Percentiles rank a stretch among this genome's conserved stretches.
Evolutionary conservation across 2,113 vertebrate species (phyloP).

Genomic region (Anarhynchus alexandrinus): DNA sequence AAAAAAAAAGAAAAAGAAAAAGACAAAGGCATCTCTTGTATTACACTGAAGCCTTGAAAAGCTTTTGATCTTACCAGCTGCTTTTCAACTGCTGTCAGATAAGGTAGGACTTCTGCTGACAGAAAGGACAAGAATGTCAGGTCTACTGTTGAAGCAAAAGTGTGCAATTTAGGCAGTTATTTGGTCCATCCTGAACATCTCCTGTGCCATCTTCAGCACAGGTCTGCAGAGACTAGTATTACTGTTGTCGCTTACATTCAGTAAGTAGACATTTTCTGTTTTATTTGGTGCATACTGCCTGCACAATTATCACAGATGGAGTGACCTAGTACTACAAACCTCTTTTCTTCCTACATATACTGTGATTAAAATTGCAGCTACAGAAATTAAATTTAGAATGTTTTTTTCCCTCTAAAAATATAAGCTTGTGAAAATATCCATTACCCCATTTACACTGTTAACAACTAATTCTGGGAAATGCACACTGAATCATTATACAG

Average conservation of each 20-base stretch:
- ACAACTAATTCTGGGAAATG: not conserved
- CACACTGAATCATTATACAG: not conserved
- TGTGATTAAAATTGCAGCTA: not conserved
- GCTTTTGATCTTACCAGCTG: not conserved
- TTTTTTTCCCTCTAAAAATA: not conserved
- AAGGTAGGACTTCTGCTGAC: not conserved
- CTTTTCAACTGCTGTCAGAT: not conserved
- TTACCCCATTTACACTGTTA: not conserved
- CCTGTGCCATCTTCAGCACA: not conserved
- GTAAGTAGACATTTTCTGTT: not conserved
- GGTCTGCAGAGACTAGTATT: not conserved
- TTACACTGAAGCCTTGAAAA: not conserved
- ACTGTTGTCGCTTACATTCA: not conserved
- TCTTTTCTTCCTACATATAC: not conserved
- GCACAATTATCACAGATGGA: not conserved
- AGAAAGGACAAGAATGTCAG: not conserved
- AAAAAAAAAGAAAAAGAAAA: not conserved
- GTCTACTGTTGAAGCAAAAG: not conserved
- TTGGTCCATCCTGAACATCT: not conserved
- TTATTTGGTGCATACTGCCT: not conserved
- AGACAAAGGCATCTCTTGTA: not conserved
- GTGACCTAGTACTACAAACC: not conserved
- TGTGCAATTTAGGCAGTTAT: not conserved
- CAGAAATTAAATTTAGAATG: not conserved
- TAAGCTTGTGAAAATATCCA: not conserved